A percentile compares a stretch with the other conserved stretches of the same genome.
Evolutionary conservation across 1,140 invertebrate genomes (phyloP).

Genomic region (Atta colombica): DNA sequence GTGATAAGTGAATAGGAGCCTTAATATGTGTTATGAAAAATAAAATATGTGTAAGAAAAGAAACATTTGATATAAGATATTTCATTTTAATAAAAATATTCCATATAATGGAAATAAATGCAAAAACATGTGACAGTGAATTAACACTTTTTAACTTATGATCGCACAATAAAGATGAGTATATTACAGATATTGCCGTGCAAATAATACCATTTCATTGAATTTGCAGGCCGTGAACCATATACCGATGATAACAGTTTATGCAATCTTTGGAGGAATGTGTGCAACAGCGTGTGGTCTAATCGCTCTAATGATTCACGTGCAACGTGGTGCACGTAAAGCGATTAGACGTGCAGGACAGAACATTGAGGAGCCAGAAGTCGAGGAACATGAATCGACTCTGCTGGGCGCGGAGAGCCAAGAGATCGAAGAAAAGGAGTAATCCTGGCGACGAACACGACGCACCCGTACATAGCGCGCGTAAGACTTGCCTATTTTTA

Average conservation of each 20-base stretch:
- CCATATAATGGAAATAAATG: neutral
- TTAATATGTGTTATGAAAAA: neutral
- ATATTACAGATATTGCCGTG: neutral
- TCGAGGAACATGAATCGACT: constrained; percentile 78
- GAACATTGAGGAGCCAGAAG: constrained; percentile 55
- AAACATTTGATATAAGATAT: neutral
- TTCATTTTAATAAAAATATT: neutral
- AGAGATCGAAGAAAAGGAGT: constrained; percentile 78
- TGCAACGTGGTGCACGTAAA: constrained; percentile 60
- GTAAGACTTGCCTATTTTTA: constrained; percentile 76
- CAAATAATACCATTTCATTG: neutral
- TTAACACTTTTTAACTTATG: neutral
- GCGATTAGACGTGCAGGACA: constrained; percentile 34
- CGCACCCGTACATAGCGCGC: constrained; percentile 48
- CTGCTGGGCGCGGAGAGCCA: constrained; percentile 77
- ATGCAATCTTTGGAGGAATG: constrained; percentile 62
- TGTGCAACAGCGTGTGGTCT: constrained; percentile 48
- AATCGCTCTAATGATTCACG: constrained; percentile 71
- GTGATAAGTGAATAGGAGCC: too few species aligned
- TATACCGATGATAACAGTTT: constrained; percentile 59
- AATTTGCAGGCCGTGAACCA: constrained; percentile 66
- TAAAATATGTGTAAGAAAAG: neutral
- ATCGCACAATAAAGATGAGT: neutral
- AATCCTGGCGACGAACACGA: constrained; percentile 61
- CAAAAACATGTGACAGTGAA: neutral